Evolutionary conservation across 2,113 vertebrate species (phyloP), one percentile per base, ranked within the genome.

Genomic region (Perccottus glenii): DNA sequence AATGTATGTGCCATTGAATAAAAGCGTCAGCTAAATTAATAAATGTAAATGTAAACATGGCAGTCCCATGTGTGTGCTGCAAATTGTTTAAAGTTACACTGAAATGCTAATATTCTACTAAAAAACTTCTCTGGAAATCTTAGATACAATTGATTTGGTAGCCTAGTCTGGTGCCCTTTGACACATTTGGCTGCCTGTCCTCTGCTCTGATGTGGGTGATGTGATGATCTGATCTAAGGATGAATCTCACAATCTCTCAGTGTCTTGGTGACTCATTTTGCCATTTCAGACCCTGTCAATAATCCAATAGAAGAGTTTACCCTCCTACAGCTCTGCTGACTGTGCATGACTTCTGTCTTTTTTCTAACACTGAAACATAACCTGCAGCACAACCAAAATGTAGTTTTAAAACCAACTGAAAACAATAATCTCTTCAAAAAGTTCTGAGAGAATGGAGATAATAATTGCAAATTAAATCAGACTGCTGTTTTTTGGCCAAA

Each of bases 161-260:
- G 10, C 16, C 32, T 33, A 12, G 4, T 32, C 50, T 52, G 10
- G 33, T 74, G 57, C n/a, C 69, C 48, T 49, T 36, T 49, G 42
- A 71, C 51, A 73, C 32, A 60, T 60, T 52, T 38, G 27, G 51
- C 43, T 63, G 32, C 14, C 35, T 36, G 8, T 19, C 44, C 38
- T 60, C 43, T 27, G 15, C 6, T 60, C 4, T 19, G 60, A 50
- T 19, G 52, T n/a, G 52, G 33, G 12, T 33, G 1, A 55, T 9
- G 12, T 9, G 6, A 36, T 53, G 52, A 38, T n/a, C 33, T 55
- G 52, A 55, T 55, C 32, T 4, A n/a, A 7, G 52, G 7, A 55
- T 53, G 32, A 53, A 35, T 33, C 51, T 53, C 32, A 53, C 27
- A 53, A 53, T 53, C 11, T 53, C 32, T 53, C 50, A 52, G 51